phyloP scores from a whole-genome alignment of 2,797 vertebrate genomes.

The Zalophus californianus region DNA sequence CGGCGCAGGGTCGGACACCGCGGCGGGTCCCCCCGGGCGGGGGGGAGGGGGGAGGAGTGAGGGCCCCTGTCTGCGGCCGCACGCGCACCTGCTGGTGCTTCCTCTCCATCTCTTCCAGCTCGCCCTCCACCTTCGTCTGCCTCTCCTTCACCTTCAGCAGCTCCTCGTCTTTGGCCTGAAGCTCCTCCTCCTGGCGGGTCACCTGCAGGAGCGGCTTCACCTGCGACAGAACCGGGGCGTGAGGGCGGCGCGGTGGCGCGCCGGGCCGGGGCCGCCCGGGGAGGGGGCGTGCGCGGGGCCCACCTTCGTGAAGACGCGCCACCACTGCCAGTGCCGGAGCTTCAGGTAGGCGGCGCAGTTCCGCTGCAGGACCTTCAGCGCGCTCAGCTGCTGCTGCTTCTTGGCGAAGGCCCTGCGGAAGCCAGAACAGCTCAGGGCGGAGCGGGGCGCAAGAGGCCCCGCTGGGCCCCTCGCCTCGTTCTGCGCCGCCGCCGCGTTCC shows the following conservation, averaged over 20 bases:
- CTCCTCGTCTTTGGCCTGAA: conserved; percentile 98
- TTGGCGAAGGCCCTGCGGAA: conserved; percentile 95
- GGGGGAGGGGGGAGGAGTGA: too few species aligned
- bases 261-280: accelerated
- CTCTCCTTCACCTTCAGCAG: conserved; percentile 97
- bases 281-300: not conserved
- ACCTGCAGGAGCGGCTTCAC: conserved; percentile 99
- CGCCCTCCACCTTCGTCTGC: conserved; percentile 96
- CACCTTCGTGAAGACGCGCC: conserved; percentile 99
- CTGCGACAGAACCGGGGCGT: conserved; percentile 83
- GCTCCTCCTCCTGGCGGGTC: conserved; percentile 98
- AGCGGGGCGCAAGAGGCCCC: too few species aligned
- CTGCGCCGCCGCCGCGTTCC: too few species aligned
- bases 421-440: not conserved
- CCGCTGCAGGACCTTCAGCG: conserved; percentile 97
- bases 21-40: not conserved
- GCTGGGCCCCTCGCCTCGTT: too few species aligned
- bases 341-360: conserved; percentile 98
- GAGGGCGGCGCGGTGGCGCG: accelerated
- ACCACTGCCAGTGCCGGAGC: conserved; percentile 99
- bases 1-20: too few species aligned
- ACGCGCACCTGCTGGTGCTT: conserved; percentile 96
- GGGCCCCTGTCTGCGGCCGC: too few species aligned
- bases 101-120: conserved; percentile 97
- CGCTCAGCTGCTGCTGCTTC: conserved; percentile 98